phyloP scores from a whole-genome alignment of 1,140 invertebrate genomes.

The Drosophila pseudoobscura region DNA sequence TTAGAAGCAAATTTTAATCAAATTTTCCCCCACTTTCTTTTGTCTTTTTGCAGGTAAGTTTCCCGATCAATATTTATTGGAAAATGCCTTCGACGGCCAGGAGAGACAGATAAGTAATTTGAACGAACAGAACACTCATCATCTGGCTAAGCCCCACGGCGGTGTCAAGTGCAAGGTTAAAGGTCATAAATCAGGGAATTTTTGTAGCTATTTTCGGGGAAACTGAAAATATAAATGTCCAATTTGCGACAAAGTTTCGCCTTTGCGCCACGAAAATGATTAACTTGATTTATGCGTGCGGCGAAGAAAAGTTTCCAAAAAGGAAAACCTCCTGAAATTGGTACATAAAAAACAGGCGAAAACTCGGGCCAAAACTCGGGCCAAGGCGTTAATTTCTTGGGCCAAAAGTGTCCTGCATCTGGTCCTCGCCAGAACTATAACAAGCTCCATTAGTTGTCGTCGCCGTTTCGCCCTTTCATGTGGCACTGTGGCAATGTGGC shows the following conservation, averaged over 20 bases:
- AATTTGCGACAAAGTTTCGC: constrained; percentile 65
- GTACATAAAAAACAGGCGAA: constrained; percentile 6
- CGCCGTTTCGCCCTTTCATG: constrained; percentile 32
- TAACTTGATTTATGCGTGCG: constrained; percentile 81
- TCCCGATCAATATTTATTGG: neutral
- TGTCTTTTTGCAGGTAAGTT: constrained; percentile 66
- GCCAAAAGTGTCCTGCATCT: constrained; percentile 32
- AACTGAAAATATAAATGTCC: constrained; percentile 77
- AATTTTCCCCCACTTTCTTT: constrained; percentile 33
- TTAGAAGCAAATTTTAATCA: constrained; percentile 53
- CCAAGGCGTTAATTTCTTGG: constrained; percentile 69
- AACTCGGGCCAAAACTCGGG: neutral
- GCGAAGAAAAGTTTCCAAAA: constrained; percentile 67
- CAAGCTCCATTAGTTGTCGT: constrained; percentile 74
- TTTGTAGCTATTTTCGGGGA: constrained; percentile 24
- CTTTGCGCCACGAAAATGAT: constrained; percentile 67
- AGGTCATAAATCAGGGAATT: constrained; percentile 62
- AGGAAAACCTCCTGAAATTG: constrained; percentile 56
- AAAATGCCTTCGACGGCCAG: neutral
- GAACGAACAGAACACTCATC: constrained; percentile 51
- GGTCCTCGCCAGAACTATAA: constrained; percentile 48
- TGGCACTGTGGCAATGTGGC: constrained; percentile 23
- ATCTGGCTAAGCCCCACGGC: constrained; percentile 31
- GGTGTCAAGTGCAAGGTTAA: constrained; percentile 64
- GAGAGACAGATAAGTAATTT: neutral